phyloP scores from a whole-genome alignment of 1,140 invertebrate species.

The Rhyacophila brunnea region DNA sequence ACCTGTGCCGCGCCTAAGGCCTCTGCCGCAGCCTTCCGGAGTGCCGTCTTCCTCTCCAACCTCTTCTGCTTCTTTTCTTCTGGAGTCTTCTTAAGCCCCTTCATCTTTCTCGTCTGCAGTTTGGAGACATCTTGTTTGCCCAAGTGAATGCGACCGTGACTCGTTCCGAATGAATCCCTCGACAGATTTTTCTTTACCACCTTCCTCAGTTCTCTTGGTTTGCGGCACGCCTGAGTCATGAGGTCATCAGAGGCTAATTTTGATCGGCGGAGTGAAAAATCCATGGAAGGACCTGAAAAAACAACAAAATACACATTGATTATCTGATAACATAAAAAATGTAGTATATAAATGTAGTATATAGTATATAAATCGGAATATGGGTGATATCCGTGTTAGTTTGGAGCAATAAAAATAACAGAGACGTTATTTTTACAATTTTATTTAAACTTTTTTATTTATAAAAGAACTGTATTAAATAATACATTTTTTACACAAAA shows the following conservation, averaged over 20 bases:
- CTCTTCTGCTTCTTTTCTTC: slow-evolving; percentile 64
- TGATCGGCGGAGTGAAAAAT: slow-evolving; percentile 80
- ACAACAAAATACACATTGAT: slow-evolving; percentile 13
- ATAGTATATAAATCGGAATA: too few relatives aligned
- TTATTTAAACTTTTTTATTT: too few relatives aligned
- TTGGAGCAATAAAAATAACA: too few relatives aligned
- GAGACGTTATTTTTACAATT: too few relatives aligned
- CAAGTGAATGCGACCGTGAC: slow-evolving; percentile 90
- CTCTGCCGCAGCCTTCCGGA: too few relatives aligned
- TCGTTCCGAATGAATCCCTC: slow-evolving; percentile 83
- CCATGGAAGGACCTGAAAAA: slow-evolving; percentile 75
- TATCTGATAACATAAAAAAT: too few relatives aligned
- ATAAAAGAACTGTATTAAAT: too few relatives aligned
- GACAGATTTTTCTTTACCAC: slow-evolving; percentile 91
- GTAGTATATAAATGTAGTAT: too few relatives aligned
- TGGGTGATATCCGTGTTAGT: too few relatives aligned
- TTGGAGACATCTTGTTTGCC: slow-evolving; percentile 82
- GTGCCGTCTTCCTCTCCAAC: slow-evolving; percentile 54
- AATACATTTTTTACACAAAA: too few relatives aligned
- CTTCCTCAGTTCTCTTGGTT: slow-evolving; percentile 76
- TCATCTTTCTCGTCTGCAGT: slow-evolving; percentile 92
- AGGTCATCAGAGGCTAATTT: slow-evolving; percentile 89
- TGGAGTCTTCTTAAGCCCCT: slow-evolving; percentile 78
- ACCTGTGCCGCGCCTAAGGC: too few relatives aligned
- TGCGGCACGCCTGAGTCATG: slow-evolving; percentile 82